Conservation (phyloP, 2,797 vertebrate genomes). For the Scolopax rusticola region DNA sequence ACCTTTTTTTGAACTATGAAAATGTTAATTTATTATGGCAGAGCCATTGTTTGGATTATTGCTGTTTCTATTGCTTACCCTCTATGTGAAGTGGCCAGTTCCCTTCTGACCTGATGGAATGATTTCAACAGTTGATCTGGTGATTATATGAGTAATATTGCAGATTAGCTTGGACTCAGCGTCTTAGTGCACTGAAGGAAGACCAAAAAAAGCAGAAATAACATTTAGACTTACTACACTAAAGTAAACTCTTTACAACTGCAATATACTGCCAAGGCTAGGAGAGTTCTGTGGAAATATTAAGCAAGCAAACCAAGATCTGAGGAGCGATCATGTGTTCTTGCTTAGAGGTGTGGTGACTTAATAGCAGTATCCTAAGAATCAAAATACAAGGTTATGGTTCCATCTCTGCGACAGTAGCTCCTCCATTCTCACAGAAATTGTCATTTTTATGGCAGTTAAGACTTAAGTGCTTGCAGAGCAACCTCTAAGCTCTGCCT, state of each 20-base stretch:
- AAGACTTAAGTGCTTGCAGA: background rate
- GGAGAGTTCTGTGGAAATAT: background rate
- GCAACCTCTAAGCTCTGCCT: background rate
- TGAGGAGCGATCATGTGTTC: background rate
- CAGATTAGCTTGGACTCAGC: background rate
- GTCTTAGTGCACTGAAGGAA: background rate
- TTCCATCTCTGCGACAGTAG: background rate
- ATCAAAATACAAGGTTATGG: background rate
- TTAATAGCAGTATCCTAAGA: background rate
- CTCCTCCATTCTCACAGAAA: background rate
- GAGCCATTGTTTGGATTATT: background rate
- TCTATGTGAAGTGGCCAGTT: background rate
- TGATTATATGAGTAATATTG: background rate
- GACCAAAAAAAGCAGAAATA: background rate
- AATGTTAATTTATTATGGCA: background rate
- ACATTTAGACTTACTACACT: background rate
- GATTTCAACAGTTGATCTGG: background rate
- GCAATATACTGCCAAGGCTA: background rate
- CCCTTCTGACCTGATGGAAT: background rate
- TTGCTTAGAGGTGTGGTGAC: background rate
- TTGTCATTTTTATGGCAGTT: background rate
- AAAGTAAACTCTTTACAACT: background rate
- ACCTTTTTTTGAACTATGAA: background rate
- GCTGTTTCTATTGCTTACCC: background rate
- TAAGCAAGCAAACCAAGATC: background rate